These are phyloP conservation scores for Halcyon badia DNA, from an alignment of 2,797 vertebrate species.

Conservation along the genomic window DNA sequence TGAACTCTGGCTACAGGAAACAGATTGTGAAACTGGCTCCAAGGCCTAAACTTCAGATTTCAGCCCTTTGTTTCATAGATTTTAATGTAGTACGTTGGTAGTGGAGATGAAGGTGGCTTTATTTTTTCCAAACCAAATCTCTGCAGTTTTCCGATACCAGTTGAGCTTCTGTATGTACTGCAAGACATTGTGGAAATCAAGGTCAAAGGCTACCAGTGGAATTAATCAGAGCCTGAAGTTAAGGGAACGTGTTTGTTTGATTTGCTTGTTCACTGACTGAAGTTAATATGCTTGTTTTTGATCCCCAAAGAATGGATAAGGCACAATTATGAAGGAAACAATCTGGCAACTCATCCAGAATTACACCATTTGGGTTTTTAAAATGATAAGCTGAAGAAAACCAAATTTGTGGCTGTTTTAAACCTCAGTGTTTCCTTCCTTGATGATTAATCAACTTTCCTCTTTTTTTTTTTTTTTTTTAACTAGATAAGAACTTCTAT, in stretches of 20 bases:
- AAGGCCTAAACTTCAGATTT: conserved; percentile 62
- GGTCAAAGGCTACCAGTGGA: conserved; percentile 53
- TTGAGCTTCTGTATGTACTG: conserved; percentile 21
- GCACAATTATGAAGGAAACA: conserved; percentile 65
- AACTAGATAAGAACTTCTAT: background rate
- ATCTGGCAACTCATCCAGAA: conserved; percentile 63
- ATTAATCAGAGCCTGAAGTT: conserved; percentile 54
- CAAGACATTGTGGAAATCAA: conserved; percentile 62
- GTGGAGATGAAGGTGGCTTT: conserved; percentile 39
- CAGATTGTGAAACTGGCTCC: conserved; percentile 73
- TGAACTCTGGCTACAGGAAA: conserved; percentile 71
- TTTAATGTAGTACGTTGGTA: conserved; percentile 44
- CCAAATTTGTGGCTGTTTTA: conserved; percentile 57
- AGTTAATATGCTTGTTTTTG: conserved; percentile 59
- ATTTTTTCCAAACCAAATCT: conserved; percentile 61
- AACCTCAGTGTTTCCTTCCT: conserved; percentile 68
- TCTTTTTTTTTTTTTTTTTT: conserved; percentile 34
- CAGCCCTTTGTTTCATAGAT: conserved; percentile 62
- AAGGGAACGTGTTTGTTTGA: conserved; percentile 45
- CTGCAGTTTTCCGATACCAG: conserved; percentile 43
- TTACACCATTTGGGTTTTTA: conserved; percentile 34
- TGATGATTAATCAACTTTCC: conserved; percentile 60
- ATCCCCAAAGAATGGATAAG: conserved; percentile 55
- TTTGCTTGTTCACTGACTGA: conserved; percentile 5
- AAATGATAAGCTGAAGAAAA: conserved; percentile 62